Percentiles rank a stretch among this genome's conserved stretches.
Evolutionary conservation across 2,113 vertebrate species (phyloP).

Genomic region (Actenoides lindsayi): DNA sequence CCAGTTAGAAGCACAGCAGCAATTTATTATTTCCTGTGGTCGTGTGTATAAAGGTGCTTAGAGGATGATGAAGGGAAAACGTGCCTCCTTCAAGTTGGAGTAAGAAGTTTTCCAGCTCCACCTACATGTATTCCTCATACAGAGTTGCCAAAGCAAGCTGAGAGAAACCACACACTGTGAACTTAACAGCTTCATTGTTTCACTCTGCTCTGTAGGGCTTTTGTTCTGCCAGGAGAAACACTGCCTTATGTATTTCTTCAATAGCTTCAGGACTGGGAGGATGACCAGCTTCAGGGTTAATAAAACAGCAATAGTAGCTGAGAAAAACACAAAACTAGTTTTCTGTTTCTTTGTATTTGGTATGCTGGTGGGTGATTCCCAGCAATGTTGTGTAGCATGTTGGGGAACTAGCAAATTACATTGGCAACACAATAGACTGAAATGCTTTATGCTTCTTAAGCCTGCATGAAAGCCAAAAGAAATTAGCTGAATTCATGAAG

Average conservation of each 20-base stretch:
- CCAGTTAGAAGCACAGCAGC: background rate
- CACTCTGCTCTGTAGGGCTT: background rate
- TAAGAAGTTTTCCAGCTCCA: conserved; percentile 32
- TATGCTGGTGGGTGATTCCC: background rate
- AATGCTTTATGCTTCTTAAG: background rate
- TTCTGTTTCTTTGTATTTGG: background rate
- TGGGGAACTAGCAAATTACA: background rate
- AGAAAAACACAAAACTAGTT: background rate
- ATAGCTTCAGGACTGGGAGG: background rate
- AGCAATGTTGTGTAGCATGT: background rate
- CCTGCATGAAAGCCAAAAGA: background rate
- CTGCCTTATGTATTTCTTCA: background rate
- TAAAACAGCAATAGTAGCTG: background rate
- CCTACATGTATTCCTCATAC: background rate
- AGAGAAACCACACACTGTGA: conserved; percentile 13
- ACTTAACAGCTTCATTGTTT: conserved; percentile 46
- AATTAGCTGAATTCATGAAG: background rate
- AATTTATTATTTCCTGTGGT: conserved; percentile 43
- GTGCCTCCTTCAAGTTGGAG: background rate
- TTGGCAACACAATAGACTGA: background rate
- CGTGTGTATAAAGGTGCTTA: background rate
- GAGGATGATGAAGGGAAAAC: background rate
- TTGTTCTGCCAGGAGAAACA: background rate
- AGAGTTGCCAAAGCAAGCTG: conserved; percentile 41
- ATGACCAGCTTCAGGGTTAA: background rate